Percentiles rank a stretch among this genome's conserved stretches.
Conservation (phyloP, 1,140 invertebrate genomes). For the Neodiprion lecontei region DNA sequence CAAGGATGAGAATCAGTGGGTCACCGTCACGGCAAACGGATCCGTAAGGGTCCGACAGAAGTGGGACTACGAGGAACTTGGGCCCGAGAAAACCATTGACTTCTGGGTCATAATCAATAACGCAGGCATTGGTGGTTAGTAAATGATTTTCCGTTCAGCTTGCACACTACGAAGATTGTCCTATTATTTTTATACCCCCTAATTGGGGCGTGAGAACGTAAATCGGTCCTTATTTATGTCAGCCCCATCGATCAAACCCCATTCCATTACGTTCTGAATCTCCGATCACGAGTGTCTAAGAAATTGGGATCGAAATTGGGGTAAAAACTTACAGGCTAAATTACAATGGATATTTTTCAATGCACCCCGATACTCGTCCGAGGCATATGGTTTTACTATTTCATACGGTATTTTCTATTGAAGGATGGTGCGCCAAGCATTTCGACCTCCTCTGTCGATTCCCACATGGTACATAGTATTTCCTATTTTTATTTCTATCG, state of each 20-base stretch:
- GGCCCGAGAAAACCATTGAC: slow-evolving; percentile 95
- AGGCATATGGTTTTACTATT: too few species aligned
- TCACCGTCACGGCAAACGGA: slow-evolving; percentile 89
- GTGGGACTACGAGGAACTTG: slow-evolving; percentile 95
- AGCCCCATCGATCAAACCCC: too few species aligned
- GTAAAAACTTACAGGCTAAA: too few species aligned
- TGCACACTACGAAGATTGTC: background rate
- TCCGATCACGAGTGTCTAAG: too few species aligned
- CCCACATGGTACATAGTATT: background rate
- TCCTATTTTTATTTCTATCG: background rate
- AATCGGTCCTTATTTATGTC: too few species aligned
- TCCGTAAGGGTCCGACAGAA: slow-evolving; percentile 93
- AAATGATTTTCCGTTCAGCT: slow-evolving; percentile 21
- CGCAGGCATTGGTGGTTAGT: slow-evolving; percentile 81
- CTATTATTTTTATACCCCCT: background rate
- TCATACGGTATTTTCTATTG: too few species aligned
- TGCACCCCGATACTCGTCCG: too few species aligned
- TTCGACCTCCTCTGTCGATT: slow-evolving; percentile 3
- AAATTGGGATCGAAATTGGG: too few species aligned
- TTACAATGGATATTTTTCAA: too few species aligned
- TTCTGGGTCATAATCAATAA: slow-evolving; percentile 96
- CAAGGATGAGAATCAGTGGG: slow-evolving; percentile 91
- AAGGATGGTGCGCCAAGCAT: slow-evolving; percentile 3
- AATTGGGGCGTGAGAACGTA: too few species aligned
- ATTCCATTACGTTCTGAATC: too few species aligned